These are phyloP conservation scores for Steromphala cineraria DNA, from an alignment of 2,888 invertebrate genomes.

Conservation along the genomic window DNA sequence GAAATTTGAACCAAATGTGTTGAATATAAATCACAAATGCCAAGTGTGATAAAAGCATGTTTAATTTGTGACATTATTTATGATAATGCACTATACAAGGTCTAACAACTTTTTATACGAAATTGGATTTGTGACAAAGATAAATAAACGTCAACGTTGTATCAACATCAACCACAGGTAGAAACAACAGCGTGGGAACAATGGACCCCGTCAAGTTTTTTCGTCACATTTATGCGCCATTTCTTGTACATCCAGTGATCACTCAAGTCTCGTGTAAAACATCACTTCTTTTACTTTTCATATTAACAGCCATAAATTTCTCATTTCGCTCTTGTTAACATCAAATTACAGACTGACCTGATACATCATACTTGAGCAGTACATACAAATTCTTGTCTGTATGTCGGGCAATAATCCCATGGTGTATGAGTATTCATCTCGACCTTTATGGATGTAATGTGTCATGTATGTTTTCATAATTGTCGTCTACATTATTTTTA, in stretches of 20 bases:
- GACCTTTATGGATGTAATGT: slow-evolving; percentile 3
- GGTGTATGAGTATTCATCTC: too few relatives aligned
- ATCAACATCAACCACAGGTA: neutral
- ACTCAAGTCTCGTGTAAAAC: neutral
- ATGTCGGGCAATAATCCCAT: too few relatives aligned
- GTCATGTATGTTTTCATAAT: neutral
- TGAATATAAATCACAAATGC: neutral
- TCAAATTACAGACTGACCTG: neutral
- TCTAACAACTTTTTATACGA: neutral
- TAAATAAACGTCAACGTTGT: neutral
- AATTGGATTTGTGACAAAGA: slow-evolving; percentile 17
- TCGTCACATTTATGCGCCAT: slow-evolving; percentile 1
- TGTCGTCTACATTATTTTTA: neutral
- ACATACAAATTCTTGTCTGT: too few relatives aligned
- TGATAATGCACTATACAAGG: neutral
- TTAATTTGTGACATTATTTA: slow-evolving; percentile 6
- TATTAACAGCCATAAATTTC: slow-evolving; percentile 8
- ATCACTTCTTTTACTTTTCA: neutral
- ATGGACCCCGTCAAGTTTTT: neutral
- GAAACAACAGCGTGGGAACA: slow-evolving; percentile 7
- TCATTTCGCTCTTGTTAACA: slow-evolving; percentile 10
- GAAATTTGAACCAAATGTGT: neutral
- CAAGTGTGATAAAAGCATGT: neutral
- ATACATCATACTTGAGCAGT: too few relatives aligned
- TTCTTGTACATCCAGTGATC: neutral